Evolutionary conservation across 2,797 vertebrate genomes (phyloP), one percentile per base, ranked within the genome.

Genomic region (Australoheros facetus): DNA sequence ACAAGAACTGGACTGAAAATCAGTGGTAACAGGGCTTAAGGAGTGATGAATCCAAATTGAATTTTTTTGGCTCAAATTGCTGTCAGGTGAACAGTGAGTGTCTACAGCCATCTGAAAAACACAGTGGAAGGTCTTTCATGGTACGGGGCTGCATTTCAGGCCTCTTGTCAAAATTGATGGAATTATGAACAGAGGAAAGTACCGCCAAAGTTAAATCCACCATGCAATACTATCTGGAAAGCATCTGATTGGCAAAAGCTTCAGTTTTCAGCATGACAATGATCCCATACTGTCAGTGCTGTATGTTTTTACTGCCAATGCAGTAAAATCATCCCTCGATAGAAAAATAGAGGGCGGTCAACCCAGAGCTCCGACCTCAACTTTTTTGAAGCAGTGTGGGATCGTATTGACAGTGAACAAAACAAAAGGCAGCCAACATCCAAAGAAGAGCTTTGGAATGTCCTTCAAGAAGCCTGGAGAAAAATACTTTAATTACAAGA

Each of bases 351-450:
- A 39, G 7, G 16, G 12, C 39, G 1, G 4, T n/a, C 23, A 37
- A 42, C n/a, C 5, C 59, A 62, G 34, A 42, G 37, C 7, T 42
- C 23, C 39, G 13, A 42, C 59, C n/a, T 62, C 39, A 62, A 26
- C 59, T 16, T 23, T 62, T 42, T 4, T 62, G 59, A 62, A 62
- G 39, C 21, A 62, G 23, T 42, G 21, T 62, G 59, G 59, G 37
- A 62, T 62, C 21, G 16, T 62, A n/a, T 34, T 62, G n/a, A 26
- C 19, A 39, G 26, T 30, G 30, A 2, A 30, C 56, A 57, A 4
- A 62, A 62, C 59, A 37, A 62, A 42, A 62, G 59, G 34, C 34
- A 39, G 34, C n/a, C 59, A 62, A 37, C 59, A 5, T 62, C 34
- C 59, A 62, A 42, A 42, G 59, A 23, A 62, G 37, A 0, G 21